Evolutionary conservation across 2,888 invertebrate genomes (phyloP).

Genomic region (Entomobrya multifasciata): DNA sequence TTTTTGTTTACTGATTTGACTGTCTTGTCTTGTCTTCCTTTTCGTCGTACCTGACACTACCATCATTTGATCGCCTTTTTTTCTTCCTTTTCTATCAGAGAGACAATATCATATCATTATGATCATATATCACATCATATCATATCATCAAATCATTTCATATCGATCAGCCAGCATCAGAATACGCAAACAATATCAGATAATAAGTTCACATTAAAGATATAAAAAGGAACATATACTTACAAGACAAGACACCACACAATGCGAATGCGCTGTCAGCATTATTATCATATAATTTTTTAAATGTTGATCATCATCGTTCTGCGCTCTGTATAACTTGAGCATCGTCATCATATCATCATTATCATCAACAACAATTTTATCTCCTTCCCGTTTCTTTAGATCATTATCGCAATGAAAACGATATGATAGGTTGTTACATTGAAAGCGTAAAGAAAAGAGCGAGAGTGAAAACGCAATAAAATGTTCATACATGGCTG

Average conservation of each 20-base stretch:
- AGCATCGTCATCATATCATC: not conserved
- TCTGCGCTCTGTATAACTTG: conserved; percentile 9
- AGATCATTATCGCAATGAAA: conserved; percentile 28
- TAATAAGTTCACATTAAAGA: not conserved
- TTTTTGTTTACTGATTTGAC: conserved; percentile 24
- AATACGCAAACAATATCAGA: not conserved
- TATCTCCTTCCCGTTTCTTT: not conserved
- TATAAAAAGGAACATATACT: no score
- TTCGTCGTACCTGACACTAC: conserved; percentile 62
- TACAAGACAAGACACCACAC: no score
- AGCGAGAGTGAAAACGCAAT: conserved; percentile 53
- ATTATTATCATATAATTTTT: conserved; percentile 9
- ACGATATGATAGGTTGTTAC: not conserved
- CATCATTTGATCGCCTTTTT: not conserved
- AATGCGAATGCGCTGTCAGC: conserved; percentile 5
- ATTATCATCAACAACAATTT: not conserved
- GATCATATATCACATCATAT: not conserved
- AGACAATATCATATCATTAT: not conserved
- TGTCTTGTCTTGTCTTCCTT: no score
- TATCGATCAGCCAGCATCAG: not conserved
- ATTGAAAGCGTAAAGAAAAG: conserved; percentile 54
- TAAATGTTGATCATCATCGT: conserved; percentile 28
- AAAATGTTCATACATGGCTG: no score
- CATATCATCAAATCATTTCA: not conserved
- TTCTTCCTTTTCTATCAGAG: not conserved